Evolutionary conservation across 2,113 vertebrate genomes (phyloP).

Genomic region (Hyperopisus bebe): DNA sequence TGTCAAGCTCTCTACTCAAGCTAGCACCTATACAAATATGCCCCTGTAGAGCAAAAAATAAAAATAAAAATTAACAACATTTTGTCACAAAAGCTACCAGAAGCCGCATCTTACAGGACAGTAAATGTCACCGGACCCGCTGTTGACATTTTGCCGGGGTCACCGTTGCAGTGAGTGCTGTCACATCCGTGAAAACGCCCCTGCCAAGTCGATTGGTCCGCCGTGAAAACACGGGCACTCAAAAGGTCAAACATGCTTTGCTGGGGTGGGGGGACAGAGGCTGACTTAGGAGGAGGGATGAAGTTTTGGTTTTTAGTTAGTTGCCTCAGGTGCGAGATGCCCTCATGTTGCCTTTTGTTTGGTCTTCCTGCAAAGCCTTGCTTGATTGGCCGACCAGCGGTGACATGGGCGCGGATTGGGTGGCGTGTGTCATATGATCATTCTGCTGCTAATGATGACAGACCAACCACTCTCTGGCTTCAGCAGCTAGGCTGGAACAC

Average conservation of each 20-base stretch:
- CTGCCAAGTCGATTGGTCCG: neutral
- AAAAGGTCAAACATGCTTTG: constrained; percentile 11
- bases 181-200: neutral
- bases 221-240: neutral
- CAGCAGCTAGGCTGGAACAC: neutral
- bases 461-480: neutral
- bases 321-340: neutral
- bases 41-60: neutral
- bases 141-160: neutral
- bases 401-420: neutral
- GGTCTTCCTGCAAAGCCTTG: neutral
- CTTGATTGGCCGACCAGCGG: neutral
- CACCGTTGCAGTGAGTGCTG: neutral
- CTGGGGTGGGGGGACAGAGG: neutral
- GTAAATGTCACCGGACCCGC: constrained; percentile 6
- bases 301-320: neutral
- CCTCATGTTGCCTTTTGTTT: neutral
- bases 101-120: neutral
- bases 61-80: constrained; percentile 2
- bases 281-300: neutral
- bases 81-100: neutral
- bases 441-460: neutral
- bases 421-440: neutral
- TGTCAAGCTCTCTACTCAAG: neutral
- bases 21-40: neutral